phyloP scores from a whole-genome alignment of 2,797 vertebrate species.

The Tinamus major region DNA sequence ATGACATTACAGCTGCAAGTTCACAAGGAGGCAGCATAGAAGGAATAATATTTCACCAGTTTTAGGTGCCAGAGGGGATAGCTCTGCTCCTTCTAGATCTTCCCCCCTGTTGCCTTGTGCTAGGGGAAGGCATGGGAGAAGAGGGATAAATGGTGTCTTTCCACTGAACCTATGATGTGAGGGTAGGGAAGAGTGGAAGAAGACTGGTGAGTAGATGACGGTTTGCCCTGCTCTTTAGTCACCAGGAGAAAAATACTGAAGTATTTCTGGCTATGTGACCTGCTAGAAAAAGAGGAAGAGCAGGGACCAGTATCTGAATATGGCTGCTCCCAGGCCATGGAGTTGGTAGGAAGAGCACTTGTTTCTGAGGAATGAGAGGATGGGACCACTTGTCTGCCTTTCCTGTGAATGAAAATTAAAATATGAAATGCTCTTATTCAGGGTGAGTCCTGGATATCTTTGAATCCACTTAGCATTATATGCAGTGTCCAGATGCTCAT shows the following conservation, averaged over 20 bases:
- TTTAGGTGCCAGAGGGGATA: background rate
- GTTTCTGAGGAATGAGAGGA: background rate
- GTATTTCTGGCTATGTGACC: background rate
- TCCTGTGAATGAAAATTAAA: slow-evolving; percentile 36
- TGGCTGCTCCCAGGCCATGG: background rate
- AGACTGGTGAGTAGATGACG: rapidly evolving
- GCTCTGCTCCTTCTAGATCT: background rate
- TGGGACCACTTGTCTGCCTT: background rate
- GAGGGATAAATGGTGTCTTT: background rate
- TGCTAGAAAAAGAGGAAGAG: background rate
- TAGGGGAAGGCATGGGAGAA: background rate
- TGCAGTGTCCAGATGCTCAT: slow-evolving; percentile 31
- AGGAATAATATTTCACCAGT: background rate
- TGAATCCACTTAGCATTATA: slow-evolving; percentile 50
- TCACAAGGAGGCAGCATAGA: background rate
- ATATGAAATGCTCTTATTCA: slow-evolving; percentile 30
- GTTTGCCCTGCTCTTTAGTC: background rate
- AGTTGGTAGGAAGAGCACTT: background rate
- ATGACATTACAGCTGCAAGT: rapidly evolving
- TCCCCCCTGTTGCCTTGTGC: background rate
- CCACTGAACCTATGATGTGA: background rate
- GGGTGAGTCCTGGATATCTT: slow-evolving; percentile 36
- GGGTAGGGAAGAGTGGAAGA: rapidly evolving
- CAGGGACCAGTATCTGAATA: background rate
- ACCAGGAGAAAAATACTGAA: background rate